These are phyloP conservation scores for Cossypha dichroa DNA, from an alignment of 2,797 vertebrate genomes.

Conservation along the genomic window DNA sequence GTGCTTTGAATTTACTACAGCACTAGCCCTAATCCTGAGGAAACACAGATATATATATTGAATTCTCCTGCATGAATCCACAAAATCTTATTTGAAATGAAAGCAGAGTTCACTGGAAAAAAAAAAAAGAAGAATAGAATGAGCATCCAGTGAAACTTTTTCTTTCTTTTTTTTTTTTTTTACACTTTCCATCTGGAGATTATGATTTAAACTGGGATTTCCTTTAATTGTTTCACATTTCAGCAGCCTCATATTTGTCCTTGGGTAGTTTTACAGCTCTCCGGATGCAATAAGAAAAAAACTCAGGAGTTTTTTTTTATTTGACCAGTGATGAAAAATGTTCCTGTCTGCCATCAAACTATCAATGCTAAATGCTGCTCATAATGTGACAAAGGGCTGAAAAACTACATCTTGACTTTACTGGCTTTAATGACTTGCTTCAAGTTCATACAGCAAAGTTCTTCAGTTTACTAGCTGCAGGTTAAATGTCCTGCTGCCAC, in stretches of 20 bases:
- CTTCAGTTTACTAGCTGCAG: background rate
- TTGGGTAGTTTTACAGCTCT: slow-evolving; percentile 62
- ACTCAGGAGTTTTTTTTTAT: background rate
- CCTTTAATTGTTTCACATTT: slow-evolving; percentile 85
- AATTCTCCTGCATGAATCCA: background rate
- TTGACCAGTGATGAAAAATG: background rate
- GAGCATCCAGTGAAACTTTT: background rate
- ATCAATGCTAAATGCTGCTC: background rate
- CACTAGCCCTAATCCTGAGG: background rate
- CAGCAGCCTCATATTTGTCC: slow-evolving; percentile 55
- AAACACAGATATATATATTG: background rate
- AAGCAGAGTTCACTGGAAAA: background rate
- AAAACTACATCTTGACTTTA: background rate
- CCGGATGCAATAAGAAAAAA: slow-evolving; percentile 57
- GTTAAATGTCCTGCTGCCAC: background rate
- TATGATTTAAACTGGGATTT: slow-evolving; percentile 78
- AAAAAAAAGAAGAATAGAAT: too few species aligned
- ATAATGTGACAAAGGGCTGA: background rate
- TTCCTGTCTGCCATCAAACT: background rate
- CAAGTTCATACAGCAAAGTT: background rate
- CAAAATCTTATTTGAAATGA: background rate
- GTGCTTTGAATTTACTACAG: background rate
- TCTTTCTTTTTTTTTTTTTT: background rate
- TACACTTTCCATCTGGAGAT: slow-evolving; percentile 50
- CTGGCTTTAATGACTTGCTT: background rate